Conservation (phyloP, 2,797 vertebrate species). For the Tympanoctomys barrerae region DNA sequence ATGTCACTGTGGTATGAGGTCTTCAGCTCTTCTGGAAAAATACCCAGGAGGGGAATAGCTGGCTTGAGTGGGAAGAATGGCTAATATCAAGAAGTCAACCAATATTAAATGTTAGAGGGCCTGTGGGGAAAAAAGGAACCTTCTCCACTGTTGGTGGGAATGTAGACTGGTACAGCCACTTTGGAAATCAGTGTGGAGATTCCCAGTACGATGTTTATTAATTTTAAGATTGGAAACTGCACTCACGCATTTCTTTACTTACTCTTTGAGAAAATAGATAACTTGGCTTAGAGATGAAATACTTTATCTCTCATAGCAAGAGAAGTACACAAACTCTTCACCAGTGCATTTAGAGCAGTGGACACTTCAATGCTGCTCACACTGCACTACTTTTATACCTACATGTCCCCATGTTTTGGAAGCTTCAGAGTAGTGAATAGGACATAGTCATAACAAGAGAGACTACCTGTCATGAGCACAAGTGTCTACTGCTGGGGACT, state of each 20-base stretch:
- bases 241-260: neutral
- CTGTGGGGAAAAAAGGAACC: no score
- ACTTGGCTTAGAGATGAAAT: neutral
- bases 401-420: neutral
- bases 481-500: neutral
- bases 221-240: neutral
- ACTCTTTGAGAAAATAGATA: neutral
- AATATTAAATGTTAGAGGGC: no score
- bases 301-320: neutral
- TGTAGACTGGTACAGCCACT: no score
- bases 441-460: neutral
- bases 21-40: no score
- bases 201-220: slow-evolving; percentile 4
- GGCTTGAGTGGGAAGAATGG: no score
- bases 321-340: neutral
- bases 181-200: no score
- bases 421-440: neutral
- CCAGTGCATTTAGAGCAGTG: neutral
- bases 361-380: neutral
- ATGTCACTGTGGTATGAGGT: no score
- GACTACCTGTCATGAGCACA: neutral
- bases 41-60: no score
- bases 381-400: neutral
- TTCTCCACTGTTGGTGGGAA: no score
- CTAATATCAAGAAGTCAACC: no score